phyloP scores from a whole-genome alignment of 2,888 invertebrate genomes.

The Anoplius nigerrimus region DNA sequence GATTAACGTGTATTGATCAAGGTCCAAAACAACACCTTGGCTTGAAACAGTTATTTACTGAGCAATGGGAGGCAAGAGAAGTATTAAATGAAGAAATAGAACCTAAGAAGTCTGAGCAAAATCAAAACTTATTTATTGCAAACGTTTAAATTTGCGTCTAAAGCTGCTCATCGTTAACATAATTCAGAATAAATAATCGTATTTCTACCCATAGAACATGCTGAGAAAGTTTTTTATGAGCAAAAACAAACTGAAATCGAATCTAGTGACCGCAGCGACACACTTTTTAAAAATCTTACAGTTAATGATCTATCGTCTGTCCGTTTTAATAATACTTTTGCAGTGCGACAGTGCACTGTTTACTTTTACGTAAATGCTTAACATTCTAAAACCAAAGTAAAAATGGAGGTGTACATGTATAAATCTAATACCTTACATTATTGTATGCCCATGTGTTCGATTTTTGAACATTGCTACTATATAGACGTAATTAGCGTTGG shows the following conservation, averaged over 20 bases:
- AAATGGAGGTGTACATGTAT: background rate
- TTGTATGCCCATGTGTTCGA: constrained; percentile 5
- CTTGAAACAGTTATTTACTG: no score
- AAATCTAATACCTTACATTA: background rate
- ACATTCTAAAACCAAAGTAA: background rate
- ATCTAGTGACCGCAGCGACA: no score
- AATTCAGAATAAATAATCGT: background rate
- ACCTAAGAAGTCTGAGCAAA: no score
- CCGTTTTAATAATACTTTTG: background rate
- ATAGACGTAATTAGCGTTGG: background rate
- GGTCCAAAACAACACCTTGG: no score
- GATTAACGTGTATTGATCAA: no score
- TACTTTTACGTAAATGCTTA: background rate
- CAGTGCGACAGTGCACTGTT: background rate
- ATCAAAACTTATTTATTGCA: no score
- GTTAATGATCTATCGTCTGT: background rate
- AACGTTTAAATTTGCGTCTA: no score
- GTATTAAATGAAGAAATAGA: no score
- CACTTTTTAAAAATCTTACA: background rate
- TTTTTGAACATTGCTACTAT: background rate
- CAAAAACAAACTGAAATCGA: background rate
- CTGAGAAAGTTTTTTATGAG: background rate
- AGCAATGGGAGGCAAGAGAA: no score
- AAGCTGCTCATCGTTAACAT: no score
- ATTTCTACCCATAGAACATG: background rate